Percentiles rank a stretch among this genome's conserved stretches.
These are phyloP conservation scores for Ornithoptera priamus DNA, from an alignment of 2,888 invertebrate genomes.

Conservation along the genomic window DNA sequence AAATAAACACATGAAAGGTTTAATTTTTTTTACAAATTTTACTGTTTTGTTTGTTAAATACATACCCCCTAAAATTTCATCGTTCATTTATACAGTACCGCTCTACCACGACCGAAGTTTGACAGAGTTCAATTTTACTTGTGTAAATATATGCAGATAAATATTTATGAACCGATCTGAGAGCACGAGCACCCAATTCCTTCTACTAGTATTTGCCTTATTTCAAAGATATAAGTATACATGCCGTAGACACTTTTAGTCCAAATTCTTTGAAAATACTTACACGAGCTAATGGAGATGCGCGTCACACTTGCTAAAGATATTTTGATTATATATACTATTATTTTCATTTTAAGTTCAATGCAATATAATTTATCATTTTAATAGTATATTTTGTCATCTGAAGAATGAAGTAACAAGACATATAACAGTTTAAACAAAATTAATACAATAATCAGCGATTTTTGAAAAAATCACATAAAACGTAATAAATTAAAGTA, in stretches of 20 bases:
- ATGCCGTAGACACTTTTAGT: slow-evolving; percentile 9
- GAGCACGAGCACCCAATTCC: slow-evolving; percentile 34
- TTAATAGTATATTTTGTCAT: too few relatives aligned
- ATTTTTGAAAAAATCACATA: too few relatives aligned
- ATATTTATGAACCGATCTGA: slow-evolving; percentile 45
- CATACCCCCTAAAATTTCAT: slow-evolving; percentile 42
- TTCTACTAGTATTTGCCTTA: slow-evolving; percentile 32
- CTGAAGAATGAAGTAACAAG: too few relatives aligned
- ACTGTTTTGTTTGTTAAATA: slow-evolving; percentile 11
- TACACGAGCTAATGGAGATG: background rate
- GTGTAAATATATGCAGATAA: slow-evolving; percentile 50
- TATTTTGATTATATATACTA: background rate
- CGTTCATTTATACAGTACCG: slow-evolving; percentile 39
- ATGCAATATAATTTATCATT: background rate
- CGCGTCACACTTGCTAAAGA: background rate
- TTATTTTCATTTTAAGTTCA: background rate
- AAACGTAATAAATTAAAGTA: too few relatives aligned
- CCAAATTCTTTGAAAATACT: background rate
- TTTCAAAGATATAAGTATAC: slow-evolving; percentile 10
- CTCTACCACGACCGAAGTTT: slow-evolving; percentile 30
- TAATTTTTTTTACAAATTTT: slow-evolving; percentile 11
- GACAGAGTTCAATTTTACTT: slow-evolving; percentile 42
- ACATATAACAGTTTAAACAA: too few relatives aligned
- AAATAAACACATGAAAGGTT: slow-evolving; percentile 10
- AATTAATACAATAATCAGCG: too few relatives aligned